Evolutionary conservation across 2,888 invertebrate species (phyloP), one percentile per base, ranked within the genome.

Genomic region (Drosophila monieri): DNA sequence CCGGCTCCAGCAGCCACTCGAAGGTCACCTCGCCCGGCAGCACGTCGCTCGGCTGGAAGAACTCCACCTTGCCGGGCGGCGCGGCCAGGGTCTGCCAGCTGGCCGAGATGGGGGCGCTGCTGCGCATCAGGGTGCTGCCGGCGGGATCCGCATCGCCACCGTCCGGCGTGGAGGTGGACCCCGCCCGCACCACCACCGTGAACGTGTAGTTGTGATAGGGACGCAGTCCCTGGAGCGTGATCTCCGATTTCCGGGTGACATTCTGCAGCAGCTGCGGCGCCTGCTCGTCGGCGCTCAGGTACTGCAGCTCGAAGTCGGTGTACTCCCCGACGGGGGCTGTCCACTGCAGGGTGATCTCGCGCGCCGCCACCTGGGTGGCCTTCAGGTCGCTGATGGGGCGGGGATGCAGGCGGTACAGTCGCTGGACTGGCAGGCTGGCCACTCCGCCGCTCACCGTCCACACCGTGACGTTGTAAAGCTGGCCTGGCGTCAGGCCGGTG

Each of bases 171-270:
- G 9, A 23, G 3, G 21, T 35, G n/a, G 70, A 71, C 0, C 69
- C 97, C 55, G 97, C 95, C 47, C 95, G 93, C 35, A 96, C 96
- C 60, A 95, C 95, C 32, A 98, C 95, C 0, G 97, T 97, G 91
- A 98, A 98, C 0, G 97, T 97, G 91, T 98, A 98, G 88, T 95
- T 95, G 79, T 96, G 93, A 92, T 97, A 95, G 1, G 98, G 97
- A 76, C 94, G 95, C 74, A 98, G 92, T 37, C 94, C 94, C 39
- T 91, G 92, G 59, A 97, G 94, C 23, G 94, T 94, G 60, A 96
- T 95, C 54, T 93, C 93, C 83, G 94, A 95, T 78, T 93, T 93
- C 9, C 93, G 91, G 0, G 97, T 96, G 55, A 95, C 92, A 90
- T 96, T 97, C 90, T 95, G 95, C 12, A 95, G 93, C 51, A 95